These are phyloP conservation scores for Aphis gossypii DNA, from an alignment of 1,140 invertebrate genomes.

Conservation along the genomic window DNA sequence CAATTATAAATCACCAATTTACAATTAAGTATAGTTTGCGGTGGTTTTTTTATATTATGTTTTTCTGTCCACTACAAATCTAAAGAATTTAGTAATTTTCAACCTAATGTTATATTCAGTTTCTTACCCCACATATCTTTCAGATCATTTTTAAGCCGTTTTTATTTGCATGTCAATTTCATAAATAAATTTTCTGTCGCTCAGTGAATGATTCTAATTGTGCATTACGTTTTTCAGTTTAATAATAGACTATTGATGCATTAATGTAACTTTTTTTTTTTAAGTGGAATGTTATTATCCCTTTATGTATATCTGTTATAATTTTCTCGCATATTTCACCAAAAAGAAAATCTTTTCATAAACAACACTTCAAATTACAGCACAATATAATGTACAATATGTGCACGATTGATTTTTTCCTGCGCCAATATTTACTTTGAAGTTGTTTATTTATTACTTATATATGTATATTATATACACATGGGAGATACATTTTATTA, in stretches of 20 bases:
- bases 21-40: no score
- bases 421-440: background rate
- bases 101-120: no score
- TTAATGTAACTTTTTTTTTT: background rate
- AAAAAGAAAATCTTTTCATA: background rate
- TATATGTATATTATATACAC: background rate
- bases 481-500: background rate
- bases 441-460: background rate
- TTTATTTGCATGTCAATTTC: background rate
- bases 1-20: no score
- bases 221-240: background rate
- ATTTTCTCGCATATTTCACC: background rate
- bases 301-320: background rate
- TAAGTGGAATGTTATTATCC: background rate
- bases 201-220: background rate
- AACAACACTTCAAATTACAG: background rate
- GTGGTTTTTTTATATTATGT: no score
- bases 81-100: no score
- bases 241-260: background rate
- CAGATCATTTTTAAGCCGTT: no score
- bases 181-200: background rate
- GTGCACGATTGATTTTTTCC: background rate
- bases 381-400: background rate
- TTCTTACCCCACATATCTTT: no score
- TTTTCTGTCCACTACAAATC: no score